phyloP scores from a whole-genome alignment of 2,888 invertebrate genomes.

The Copidosoma aretas region DNA sequence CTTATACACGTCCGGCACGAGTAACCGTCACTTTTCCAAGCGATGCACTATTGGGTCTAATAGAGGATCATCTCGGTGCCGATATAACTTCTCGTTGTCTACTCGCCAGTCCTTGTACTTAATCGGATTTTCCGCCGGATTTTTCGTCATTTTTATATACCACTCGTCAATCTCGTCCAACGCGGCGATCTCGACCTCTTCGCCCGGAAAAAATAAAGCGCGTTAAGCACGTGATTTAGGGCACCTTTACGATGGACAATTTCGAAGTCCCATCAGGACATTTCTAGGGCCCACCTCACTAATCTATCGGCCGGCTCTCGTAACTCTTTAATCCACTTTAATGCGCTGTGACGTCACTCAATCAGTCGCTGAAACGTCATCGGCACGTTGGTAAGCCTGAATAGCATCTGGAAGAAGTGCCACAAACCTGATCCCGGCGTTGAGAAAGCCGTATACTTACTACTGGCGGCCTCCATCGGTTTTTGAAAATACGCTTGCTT shows the following conservation, averaged over 20 bases:
- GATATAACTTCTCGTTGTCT: background rate
- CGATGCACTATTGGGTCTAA: background rate
- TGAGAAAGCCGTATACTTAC: background rate
- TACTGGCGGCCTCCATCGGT: background rate
- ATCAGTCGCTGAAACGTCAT: constrained; percentile 39
- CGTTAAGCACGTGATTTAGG: background rate
- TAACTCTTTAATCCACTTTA: background rate
- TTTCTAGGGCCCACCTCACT: background rate
- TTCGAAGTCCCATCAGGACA: too few relatives aligned
- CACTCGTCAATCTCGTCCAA: background rate
- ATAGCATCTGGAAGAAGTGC: constrained; percentile 8
- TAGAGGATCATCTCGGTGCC: background rate
- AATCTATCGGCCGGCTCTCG: background rate
- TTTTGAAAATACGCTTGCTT: constrained; percentile 35
- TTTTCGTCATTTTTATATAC: background rate
- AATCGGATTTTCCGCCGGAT: background rate
- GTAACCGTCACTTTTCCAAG: background rate
- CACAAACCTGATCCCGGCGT: background rate
- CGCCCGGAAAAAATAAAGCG: background rate
- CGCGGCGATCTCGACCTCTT: background rate
- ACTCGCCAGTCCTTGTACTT: constrained; percentile 3
- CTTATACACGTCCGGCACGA: background rate
- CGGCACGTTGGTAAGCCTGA: constrained; percentile 36
- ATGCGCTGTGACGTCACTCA: too few relatives aligned
- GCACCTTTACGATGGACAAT: background rate